phyloP scores from a whole-genome alignment of 2,113 vertebrate genomes.

The Kobus ellipsiprymnus region DNA sequence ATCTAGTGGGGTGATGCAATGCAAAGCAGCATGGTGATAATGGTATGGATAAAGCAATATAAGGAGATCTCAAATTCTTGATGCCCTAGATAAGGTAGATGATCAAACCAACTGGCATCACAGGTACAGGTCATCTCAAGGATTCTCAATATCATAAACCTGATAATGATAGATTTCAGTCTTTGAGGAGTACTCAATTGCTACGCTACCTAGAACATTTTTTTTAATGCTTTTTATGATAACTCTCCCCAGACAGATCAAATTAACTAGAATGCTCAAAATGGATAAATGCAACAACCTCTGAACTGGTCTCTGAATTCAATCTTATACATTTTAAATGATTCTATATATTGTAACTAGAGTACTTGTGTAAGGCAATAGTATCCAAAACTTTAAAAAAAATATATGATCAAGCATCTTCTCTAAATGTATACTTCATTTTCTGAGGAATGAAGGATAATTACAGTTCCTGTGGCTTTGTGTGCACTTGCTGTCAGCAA shows the following conservation, averaged over 20 bases:
- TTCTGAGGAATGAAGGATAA: not conserved
- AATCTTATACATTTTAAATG: not conserved
- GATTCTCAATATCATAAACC: not conserved
- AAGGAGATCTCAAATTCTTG: not conserved
- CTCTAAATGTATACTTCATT: not conserved
- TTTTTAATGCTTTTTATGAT: not conserved
- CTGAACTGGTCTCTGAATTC: not conserved
- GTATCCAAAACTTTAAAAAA: not conserved
- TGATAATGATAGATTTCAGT: not conserved
- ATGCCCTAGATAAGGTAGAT: not conserved
- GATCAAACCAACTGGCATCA: not conserved
- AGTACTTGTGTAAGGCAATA: not conserved
- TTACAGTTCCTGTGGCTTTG: not conserved
- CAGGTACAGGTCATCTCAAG: not conserved
- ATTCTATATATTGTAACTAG: not conserved
- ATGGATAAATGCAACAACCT: not conserved
- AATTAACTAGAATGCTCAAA: not conserved
- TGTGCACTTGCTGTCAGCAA: not conserved
- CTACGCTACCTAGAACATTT: not conserved
- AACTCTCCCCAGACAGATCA: not conserved
- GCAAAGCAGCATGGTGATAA: not conserved
- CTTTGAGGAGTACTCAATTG: not conserved
- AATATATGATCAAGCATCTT: not conserved
- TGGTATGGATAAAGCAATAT: not conserved
- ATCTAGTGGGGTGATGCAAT: not conserved